These are phyloP conservation scores for Lordiphosa mommai DNA, from an alignment of 1,140 invertebrate species.

Conservation along the genomic window DNA sequence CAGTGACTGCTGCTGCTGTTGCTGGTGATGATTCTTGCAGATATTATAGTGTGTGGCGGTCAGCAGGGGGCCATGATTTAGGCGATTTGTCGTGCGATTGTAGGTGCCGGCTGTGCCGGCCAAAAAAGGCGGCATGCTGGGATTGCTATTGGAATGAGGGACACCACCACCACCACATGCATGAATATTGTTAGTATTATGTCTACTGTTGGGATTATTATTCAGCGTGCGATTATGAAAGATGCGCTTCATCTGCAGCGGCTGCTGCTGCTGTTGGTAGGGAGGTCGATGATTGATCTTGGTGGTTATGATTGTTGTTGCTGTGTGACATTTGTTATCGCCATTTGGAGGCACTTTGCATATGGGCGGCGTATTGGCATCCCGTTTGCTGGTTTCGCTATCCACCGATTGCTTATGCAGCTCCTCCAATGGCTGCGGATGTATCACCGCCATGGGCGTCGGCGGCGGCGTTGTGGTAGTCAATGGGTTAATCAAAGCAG, in stretches of 20 bases:
- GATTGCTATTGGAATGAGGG: slow-evolving; percentile 40
- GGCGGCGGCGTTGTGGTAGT: slow-evolving; percentile 25
- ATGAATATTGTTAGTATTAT: slow-evolving; percentile 67
- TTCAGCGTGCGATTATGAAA: slow-evolving; percentile 67
- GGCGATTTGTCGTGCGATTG: slow-evolving; percentile 65
- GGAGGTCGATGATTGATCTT: slow-evolving; percentile 23
- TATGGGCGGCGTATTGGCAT: slow-evolving; percentile 56
- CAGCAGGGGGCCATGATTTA: slow-evolving; percentile 66
- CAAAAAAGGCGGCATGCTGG: slow-evolving; percentile 52
- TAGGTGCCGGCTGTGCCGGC: slow-evolving; percentile 63
- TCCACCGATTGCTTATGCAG: slow-evolving; percentile 21
- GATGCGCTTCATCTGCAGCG: slow-evolving; percentile 38
- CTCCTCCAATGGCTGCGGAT: slow-evolving; percentile 27
- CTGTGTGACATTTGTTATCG: slow-evolving; percentile 56
- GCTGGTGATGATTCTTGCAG: slow-evolving; percentile 64
- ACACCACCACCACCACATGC: slow-evolving; percentile 45
- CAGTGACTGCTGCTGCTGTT: slow-evolving; percentile 23
- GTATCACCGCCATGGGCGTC: slow-evolving; percentile 19
- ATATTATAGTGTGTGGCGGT: slow-evolving; percentile 70
- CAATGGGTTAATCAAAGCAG: slow-evolving; percentile 69
- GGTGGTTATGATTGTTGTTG: slow-evolving; percentile 13
- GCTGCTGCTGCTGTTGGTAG: slow-evolving; percentile 7
- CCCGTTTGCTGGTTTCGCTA: slow-evolving; percentile 31
- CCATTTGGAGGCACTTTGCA: slow-evolving; percentile 64
- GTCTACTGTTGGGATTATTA: slow-evolving; percentile 72